A percentile compares a stretch with the other conserved stretches of the same genome.
These are phyloP conservation scores for Scortum barcoo DNA, from an alignment of 2,113 vertebrate genomes.

Conservation along the genomic window DNA sequence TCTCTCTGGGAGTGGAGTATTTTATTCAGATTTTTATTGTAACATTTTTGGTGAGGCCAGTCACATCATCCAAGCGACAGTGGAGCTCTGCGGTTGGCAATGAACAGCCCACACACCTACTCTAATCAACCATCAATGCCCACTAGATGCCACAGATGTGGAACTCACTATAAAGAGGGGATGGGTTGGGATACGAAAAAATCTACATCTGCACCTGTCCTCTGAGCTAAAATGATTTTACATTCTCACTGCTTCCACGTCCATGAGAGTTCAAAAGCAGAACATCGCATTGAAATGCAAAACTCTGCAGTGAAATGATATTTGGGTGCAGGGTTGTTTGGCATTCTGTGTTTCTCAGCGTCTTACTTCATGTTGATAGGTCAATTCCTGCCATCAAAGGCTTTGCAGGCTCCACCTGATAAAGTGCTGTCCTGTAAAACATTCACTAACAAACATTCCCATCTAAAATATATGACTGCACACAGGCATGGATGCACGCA, in stretches of 20 bases:
- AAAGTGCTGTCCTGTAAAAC: conserved; percentile 22
- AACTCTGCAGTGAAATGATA: conserved; percentile 64
- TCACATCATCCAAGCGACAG: conserved; percentile 15
- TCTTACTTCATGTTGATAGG: conserved; percentile 28
- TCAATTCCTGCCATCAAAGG: conserved; percentile 49
- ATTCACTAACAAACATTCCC: conserved; percentile 16
- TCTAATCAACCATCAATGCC: conserved; percentile 23
- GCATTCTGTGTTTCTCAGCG: conserved; percentile 50
- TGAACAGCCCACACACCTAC: conserved; percentile 11
- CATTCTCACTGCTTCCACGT: conserved; percentile 46
- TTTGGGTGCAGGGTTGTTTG: conserved; percentile 49
- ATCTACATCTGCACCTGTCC: conserved; percentile 36
- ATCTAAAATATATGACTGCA: conserved; percentile 40
- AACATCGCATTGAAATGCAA: conserved; percentile 61
- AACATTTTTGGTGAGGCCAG: not conserved
- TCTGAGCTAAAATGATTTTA: conserved; percentile 39
- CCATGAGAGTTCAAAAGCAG: conserved; percentile 63
- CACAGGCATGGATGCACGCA: conserved; percentile 7
- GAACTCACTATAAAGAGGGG: not conserved
- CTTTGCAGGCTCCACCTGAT: conserved; percentile 20
- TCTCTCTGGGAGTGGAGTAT: conserved; percentile 4
- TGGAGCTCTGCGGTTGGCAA: not conserved
- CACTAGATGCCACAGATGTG: conserved; percentile 15
- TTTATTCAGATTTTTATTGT: conserved; percentile 28
- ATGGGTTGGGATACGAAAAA: conserved; percentile 17